Evolutionary conservation across 2,797 vertebrate species (phyloP).

Genomic region (Acanthopagrus latus): DNA sequence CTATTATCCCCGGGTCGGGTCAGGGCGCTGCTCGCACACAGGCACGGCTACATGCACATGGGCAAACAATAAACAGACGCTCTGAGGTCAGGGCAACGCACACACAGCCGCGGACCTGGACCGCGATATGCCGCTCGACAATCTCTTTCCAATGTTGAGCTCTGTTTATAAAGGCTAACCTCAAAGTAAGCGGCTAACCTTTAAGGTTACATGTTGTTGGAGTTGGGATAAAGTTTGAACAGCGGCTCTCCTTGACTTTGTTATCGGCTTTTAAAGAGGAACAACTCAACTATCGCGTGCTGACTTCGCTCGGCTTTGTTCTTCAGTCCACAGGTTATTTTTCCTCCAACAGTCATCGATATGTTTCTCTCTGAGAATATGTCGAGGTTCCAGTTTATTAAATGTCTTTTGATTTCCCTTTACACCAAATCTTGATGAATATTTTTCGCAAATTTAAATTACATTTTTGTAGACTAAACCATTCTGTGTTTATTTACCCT

Average conservation of each 20-base stretch:
- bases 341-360: not conserved
- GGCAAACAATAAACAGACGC: conserved; percentile 51
- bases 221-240: conserved; percentile 30
- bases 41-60: conserved; percentile 7
- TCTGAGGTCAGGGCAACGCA: conserved; percentile 45
- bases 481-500: too few species aligned
- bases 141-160: not conserved
- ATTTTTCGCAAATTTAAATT: too few species aligned
- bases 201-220: conserved; percentile 44
- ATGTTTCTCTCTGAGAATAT: not conserved
- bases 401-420: too few species aligned
- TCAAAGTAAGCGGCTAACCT: conserved; percentile 51
- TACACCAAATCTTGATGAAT: too few species aligned
- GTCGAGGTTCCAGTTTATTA: too few species aligned
- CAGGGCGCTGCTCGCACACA: conserved; percentile 38
- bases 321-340: not conserved
- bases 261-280: conserved; percentile 39
- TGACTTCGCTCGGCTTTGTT: not conserved
- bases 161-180: conserved; percentile 64
- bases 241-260: conserved; percentile 7
- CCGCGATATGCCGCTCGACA: conserved; percentile 32
- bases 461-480: too few species aligned
- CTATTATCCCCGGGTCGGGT: conserved; percentile 59
- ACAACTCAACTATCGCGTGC: not conserved
- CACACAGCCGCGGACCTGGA: conserved; percentile 34